These are phyloP conservation scores for Albula glossodonta DNA, from an alignment of 2,113 vertebrate species.

Conservation along the genomic window DNA sequence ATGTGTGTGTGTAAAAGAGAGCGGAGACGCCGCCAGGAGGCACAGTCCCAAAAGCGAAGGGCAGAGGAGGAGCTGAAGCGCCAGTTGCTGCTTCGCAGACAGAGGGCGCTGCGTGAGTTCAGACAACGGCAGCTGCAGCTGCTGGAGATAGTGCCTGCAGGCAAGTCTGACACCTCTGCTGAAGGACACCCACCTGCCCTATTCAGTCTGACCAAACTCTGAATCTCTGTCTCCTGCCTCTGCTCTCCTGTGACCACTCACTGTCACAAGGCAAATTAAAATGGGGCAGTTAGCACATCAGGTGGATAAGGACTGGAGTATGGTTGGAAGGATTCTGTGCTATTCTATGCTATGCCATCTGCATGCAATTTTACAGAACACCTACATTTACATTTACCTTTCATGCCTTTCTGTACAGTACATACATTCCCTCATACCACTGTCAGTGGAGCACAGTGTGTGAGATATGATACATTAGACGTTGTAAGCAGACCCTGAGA, in stretches of 20 bases:
- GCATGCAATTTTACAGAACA: not conserved
- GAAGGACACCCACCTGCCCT: not conserved
- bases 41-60: constrained; percentile 68
- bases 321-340: not conserved
- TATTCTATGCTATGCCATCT: not conserved
- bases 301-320: not conserved
- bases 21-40: constrained; percentile 66
- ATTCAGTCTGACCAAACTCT: not conserved
- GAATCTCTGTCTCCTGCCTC: no score
- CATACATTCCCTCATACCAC: not conserved
- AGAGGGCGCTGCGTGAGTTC: constrained; percentile 82
- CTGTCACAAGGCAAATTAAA: not conserved
- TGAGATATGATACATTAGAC: not conserved
- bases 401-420: not conserved
- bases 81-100: constrained; percentile 78
- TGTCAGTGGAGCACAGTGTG: not conserved
- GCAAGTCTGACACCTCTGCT: constrained; percentile 57
- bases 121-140: constrained; percentile 80
- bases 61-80: constrained; percentile 77
- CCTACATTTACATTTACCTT: not conserved
- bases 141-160: constrained; percentile 83
- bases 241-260: no score
- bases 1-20: constrained; percentile 62
- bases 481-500: not conserved
- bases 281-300: not conserved